These are phyloP conservation scores for Clarias macrocephalus DNA, from an alignment of 2,113 vertebrate genomes.

Conservation along the genomic window DNA sequence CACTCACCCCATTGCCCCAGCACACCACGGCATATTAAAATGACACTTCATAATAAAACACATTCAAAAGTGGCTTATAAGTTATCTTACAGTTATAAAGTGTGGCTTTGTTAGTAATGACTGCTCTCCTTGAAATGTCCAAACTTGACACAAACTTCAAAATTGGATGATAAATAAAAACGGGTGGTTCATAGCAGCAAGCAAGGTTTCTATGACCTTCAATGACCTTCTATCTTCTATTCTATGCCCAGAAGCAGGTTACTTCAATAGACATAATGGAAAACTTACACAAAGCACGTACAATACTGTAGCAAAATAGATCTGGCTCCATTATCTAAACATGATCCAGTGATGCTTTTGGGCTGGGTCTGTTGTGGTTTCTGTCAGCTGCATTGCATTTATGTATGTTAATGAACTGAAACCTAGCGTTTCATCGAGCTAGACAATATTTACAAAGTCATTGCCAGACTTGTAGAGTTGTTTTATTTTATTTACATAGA, in stretches of 20 bases:
- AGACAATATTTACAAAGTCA: neutral
- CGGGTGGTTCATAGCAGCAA: neutral
- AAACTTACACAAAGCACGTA: neutral
- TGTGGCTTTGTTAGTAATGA: neutral
- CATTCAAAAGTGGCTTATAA: neutral
- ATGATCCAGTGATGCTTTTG: neutral
- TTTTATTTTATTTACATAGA: neutral
- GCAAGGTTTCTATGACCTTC: neutral
- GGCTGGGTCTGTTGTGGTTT: neutral
- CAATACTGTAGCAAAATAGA: neutral
- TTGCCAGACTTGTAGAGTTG: neutral
- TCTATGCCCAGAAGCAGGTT: neutral
- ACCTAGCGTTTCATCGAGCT: neutral
- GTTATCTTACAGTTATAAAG: neutral
- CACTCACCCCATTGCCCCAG: no score
- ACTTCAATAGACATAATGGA: neutral
- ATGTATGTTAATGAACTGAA: neutral
- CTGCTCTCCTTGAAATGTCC: neutral
- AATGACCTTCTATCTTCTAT: neutral
- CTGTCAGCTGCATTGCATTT: neutral
- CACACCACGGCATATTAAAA: no score
- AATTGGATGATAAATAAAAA: neutral
- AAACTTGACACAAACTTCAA: neutral
- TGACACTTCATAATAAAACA: no score
- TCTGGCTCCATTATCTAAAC: neutral